Evolutionary conservation across 2,113 vertebrate genomes (phyloP), one percentile per base, ranked within the genome.

Genomic region (Amazona vittata): DNA sequence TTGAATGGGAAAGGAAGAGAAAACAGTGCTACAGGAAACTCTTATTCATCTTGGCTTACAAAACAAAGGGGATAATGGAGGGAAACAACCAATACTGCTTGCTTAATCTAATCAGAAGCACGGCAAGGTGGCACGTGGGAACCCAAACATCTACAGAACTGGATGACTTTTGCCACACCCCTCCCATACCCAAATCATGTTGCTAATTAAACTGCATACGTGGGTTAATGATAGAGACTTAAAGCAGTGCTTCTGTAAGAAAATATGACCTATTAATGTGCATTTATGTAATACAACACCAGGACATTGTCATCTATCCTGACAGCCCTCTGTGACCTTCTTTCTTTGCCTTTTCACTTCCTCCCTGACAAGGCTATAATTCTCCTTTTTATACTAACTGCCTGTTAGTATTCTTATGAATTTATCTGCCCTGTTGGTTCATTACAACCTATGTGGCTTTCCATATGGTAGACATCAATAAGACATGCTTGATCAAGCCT

Each of bases 381-480:
- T 94, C 92, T 65, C 41, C 49, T 91, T 90, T 92, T 94, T 74
- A 67, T 76, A n/a, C 88, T 52, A 82, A 63, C 59, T 89, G 71
- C 78, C 89, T 92, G 73, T 95, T 94, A 62, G 64, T 89, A 75
- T 94, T 95, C 88, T 76, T 95, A 70, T 13, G 49, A 92, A 95
- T 96, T 88, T 93, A 35, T 90, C 92, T 93, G 83, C 90, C 92
- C 93, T 89, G 0, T 95, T 96, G 76, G 88, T 93, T 96, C 95
- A 41, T 93, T 94, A 93, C 88, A 81, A 70, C 80, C 83, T 92
- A 11, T 93, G 83, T 89, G 80, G 76, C 89, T 96, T 94, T 86
- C 75, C 68, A 53, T 88, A 83, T 90, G 75, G 73, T 86, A 94
- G 95, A 91, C 92, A 94, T 94, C 90, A 95, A 60, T 86, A 67